Evolutionary conservation across 2,888 invertebrate species (phyloP), one percentile per base, ranked within the genome.

Genomic region (Agriotes lineatus): DNA sequence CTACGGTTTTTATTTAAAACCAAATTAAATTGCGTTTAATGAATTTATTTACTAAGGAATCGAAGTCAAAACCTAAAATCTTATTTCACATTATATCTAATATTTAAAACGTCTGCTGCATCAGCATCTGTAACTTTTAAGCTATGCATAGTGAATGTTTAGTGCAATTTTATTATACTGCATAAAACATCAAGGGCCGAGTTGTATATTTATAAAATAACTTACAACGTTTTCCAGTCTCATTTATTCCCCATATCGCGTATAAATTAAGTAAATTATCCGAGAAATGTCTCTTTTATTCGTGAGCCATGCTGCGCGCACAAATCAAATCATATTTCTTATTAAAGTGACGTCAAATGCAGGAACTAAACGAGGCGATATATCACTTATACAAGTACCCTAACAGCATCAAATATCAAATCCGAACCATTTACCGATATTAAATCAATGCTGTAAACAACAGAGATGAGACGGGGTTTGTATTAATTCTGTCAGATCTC

Each of bases 401-500:
- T 56, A 60, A 65, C 63, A 71, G 67, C 66, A 56, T 71, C 72
- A 71, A 67, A 72, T 64, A 57, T 66, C 72, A 71, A 69, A 70
- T 67, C 58, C 69, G 60, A 70, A 57, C 73, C 72, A 75, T 75
- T 75, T 70, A 67, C 71, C 66, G 44, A 66, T 72, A 71, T 70
- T 74, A 73, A 74, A 74, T 74, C 74, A 74, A 74, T 74, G 72
- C 61, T 67, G 69, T 58, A 72, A 66, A 63, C 63, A 72, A 65
- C 65, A 59, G 69, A 66, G 65, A 66, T 60, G 67, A 69, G 70
- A 68, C 68, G 61, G 69, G 65, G 61, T 48, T 60, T 68, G 61
- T 70, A 70, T 67, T 68, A 70, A 70, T 70, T 65, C 67, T 70
- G 67, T 22, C 70, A 60, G 70, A 68, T 68, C 60, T 64, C 67